Percentiles rank a stretch among this genome's conserved stretches.
These are phyloP conservation scores for Lycophotia porphyrea DNA, from an alignment of 2,888 invertebrate species.

Conservation along the genomic window DNA sequence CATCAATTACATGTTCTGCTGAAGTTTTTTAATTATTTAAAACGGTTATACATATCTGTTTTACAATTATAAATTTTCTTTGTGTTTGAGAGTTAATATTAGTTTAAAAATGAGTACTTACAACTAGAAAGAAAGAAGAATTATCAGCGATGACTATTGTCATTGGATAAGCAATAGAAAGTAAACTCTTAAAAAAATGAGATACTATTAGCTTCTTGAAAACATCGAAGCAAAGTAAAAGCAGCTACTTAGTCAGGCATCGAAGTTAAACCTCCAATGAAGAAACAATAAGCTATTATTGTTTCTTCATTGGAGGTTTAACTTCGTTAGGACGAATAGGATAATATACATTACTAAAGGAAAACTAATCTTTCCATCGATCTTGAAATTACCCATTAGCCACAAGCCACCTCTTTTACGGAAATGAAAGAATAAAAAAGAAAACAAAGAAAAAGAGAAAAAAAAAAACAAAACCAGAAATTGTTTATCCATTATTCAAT, in stretches of 20 bases:
- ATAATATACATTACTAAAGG: neutral
- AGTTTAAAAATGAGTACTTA: neutral
- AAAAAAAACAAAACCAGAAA: too few relatives aligned
- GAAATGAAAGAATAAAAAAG: slow-evolving; percentile 14
- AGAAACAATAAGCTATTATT: neutral
- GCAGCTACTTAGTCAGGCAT: too few relatives aligned
- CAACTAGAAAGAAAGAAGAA: neutral
- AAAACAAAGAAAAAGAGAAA: too few relatives aligned
- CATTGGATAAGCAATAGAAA: neutral
- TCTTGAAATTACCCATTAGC: neutral
- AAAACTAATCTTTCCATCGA: neutral
- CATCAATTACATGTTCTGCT: neutral
- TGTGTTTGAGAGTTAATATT: too few relatives aligned
- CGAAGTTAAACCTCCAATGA: neutral
- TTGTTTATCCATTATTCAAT: slow-evolving; percentile 10
- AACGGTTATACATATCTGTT: neutral
- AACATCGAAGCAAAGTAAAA: neutral
- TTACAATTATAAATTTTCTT: too few relatives aligned
- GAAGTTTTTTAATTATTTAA: neutral
- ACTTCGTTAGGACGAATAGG: too few relatives aligned
- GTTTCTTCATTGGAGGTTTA: too few relatives aligned
- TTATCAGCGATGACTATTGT: neutral
- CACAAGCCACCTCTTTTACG: neutral
- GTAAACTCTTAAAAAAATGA: neutral
- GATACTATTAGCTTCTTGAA: neutral